Percentiles rank a stretch among this genome's conserved stretches.
These are phyloP conservation scores for Nerophis ophidion DNA, from an alignment of 2,113 vertebrate species.

Conservation along the genomic window DNA sequence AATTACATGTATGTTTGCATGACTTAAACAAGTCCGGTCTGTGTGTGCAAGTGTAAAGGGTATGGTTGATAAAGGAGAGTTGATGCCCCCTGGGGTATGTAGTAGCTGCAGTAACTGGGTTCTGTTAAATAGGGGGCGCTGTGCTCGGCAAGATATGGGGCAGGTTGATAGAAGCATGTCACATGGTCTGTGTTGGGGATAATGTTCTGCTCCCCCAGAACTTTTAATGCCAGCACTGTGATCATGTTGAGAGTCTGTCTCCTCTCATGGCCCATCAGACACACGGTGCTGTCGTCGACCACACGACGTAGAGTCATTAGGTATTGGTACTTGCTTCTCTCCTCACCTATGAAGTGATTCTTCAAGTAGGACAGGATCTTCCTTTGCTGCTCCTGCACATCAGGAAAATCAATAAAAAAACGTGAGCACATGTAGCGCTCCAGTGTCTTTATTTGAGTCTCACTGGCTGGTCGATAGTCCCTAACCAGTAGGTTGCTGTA, in stretches of 20 bases:
- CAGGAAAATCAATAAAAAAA: constrained; percentile 97
- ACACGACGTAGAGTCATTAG: constrained; percentile 89
- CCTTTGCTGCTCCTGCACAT: constrained; percentile 87
- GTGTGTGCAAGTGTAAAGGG: constrained; percentile 77
- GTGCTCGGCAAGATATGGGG: constrained; percentile 83
- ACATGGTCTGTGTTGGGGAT: constrained; percentile 87
- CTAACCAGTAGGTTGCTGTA: constrained; percentile 92
- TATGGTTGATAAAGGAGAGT: constrained; percentile 80
- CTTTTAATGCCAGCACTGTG: constrained; percentile 86
- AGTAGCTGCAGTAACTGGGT: constrained; percentile 83
- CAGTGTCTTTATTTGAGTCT: constrained; percentile 87
- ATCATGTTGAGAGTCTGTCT: constrained; percentile 95
- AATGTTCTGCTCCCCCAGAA: constrained; percentile 90
- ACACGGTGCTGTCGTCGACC: constrained; percentile 91
- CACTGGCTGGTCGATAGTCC: constrained; percentile 85
- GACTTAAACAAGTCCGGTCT: constrained; percentile 76
- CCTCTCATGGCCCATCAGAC: constrained; percentile 88
- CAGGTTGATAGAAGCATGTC: constrained; percentile 93
- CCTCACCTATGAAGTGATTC: constrained; percentile 95
- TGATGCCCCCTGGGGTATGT: constrained; percentile 79
- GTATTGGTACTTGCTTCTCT: constrained; percentile 93
- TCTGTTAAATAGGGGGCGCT: constrained; percentile 81
- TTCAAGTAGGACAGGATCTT: constrained; percentile 94
- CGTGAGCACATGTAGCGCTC: constrained; percentile 98
- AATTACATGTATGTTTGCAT: constrained; percentile 15